Percentiles rank a stretch among this genome's conserved stretches.
These are phyloP conservation scores for Drosophila rufa DNA, from an alignment of 1,140 invertebrate genomes.

Conservation along the genomic window DNA sequence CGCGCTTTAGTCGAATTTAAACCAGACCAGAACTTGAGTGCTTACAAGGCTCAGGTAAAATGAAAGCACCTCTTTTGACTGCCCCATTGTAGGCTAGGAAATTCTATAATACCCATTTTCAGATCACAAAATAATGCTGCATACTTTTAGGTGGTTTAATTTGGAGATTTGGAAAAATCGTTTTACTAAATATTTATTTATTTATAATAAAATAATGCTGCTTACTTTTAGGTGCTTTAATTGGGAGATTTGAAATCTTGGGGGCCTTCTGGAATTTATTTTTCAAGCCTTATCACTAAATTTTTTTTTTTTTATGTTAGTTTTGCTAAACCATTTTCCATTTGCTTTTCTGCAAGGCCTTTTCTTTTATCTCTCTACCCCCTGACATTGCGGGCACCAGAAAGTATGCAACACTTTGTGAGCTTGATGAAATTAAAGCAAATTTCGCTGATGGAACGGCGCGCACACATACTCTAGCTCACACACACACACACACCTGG, in stretches of 20 bases:
- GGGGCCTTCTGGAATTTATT: not conserved
- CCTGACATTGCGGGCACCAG: not conserved
- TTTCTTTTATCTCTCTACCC: not conserved
- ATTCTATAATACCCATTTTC: too few species aligned
- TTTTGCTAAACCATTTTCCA: not conserved
- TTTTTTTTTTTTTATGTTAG: not conserved
- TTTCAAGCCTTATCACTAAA: too few species aligned
- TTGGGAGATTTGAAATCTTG: not conserved
- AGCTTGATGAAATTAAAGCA: slow-evolving; percentile 46
- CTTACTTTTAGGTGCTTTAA: not conserved
- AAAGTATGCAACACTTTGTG: slow-evolving; percentile 36
- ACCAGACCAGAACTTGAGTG: not conserved
- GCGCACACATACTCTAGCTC: not conserved
- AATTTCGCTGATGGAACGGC: slow-evolving; percentile 29
- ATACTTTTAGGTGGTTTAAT: not conserved
- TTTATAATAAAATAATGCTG: not conserved
- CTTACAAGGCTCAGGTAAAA: not conserved
- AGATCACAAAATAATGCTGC: not conserved
- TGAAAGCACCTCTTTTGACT: not conserved
- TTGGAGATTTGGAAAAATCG: not conserved
- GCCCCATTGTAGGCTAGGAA: not conserved
- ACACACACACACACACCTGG: slow-evolving; percentile 16
- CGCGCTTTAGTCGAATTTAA: not conserved
- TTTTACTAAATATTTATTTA: too few species aligned
- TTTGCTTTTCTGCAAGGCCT: not conserved